Percentiles rank a stretch among this genome's conserved stretches.
phyloP scores from a whole-genome alignment of 2,888 invertebrate species.

The Eupithecia centaureata region DNA sequence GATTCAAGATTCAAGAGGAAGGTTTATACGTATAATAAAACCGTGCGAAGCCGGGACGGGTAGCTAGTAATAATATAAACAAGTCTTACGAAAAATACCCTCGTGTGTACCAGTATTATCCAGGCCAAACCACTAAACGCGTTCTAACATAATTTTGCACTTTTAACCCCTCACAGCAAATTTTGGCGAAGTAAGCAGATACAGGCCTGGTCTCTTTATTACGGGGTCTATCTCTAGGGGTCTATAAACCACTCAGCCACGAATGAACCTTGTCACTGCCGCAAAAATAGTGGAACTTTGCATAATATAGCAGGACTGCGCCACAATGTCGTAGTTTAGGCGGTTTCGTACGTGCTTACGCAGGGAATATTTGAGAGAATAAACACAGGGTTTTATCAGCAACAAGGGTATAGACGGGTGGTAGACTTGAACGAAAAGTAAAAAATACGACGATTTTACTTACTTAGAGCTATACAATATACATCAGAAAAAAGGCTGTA shows the following conservation, averaged over 20 bases:
- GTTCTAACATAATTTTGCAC: slow-evolving; percentile 42
- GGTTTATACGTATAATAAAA: no score
- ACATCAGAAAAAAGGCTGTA: background rate
- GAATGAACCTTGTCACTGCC: slow-evolving; percentile 36
- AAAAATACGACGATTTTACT: background rate
- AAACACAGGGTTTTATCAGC: slow-evolving; percentile 5
- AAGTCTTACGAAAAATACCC: background rate
- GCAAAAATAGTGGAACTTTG: slow-evolving; percentile 45
- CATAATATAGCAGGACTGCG: slow-evolving; percentile 35
- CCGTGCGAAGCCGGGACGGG: no score
- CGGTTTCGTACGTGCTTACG: slow-evolving; percentile 19
- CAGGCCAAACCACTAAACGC: slow-evolving; percentile 25
- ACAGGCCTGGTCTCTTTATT: slow-evolving; percentile 38
- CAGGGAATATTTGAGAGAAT: slow-evolving; percentile 12
- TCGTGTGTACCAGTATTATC: slow-evolving; percentile 18
- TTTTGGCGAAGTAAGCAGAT: slow-evolving; percentile 41
- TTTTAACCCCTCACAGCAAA: slow-evolving; percentile 33
- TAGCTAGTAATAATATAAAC: no score
- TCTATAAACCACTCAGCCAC: slow-evolving; percentile 42
- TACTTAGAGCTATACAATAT: background rate
- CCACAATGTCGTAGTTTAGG: slow-evolving; percentile 22
- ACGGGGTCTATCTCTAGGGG: slow-evolving; percentile 42
- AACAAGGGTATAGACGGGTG: slow-evolving; percentile 18
- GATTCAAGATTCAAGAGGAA: no score
- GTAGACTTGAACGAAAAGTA: background rate